A percentile compares a stretch with the other conserved stretches of the same genome.
These are phyloP conservation scores for Gila robusta DNA, from an alignment of 2,797 vertebrate genomes.

Conservation along the genomic window DNA sequence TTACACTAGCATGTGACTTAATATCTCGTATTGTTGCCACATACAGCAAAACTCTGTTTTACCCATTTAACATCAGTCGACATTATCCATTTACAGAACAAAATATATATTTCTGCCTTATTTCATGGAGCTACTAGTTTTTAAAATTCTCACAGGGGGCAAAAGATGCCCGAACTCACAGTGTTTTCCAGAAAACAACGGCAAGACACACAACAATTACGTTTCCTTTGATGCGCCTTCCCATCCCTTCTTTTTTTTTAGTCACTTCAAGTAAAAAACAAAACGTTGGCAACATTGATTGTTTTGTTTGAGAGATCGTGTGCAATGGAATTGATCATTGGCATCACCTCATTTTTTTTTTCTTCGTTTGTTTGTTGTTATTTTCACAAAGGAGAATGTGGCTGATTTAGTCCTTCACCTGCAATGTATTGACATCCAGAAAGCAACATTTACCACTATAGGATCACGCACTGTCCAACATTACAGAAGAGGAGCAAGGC, in stretches of 20 bases:
- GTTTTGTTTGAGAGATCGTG: slow-evolving; percentile 78
- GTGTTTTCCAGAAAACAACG: slow-evolving; percentile 83
- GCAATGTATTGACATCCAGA: slow-evolving; percentile 79
- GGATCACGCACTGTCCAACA: slow-evolving; percentile 82
- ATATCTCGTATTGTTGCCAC: slow-evolving; percentile 67
- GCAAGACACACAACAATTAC: slow-evolving; percentile 70
- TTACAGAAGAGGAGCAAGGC: slow-evolving; percentile 86
- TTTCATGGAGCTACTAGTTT: slow-evolving; percentile 63
- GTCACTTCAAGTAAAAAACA: slow-evolving; percentile 83
- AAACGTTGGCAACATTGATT: slow-evolving; percentile 77
- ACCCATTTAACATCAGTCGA: slow-evolving; percentile 41
- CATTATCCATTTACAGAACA: slow-evolving; percentile 51
- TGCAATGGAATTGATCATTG: slow-evolving; percentile 77
- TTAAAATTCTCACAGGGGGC: slow-evolving; percentile 60
- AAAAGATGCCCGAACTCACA: slow-evolving; percentile 78
- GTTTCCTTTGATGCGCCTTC: slow-evolving; percentile 59
- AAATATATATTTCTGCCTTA: slow-evolving; percentile 56
- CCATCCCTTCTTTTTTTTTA: slow-evolving; percentile 77
- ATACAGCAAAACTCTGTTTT: slow-evolving; percentile 52
- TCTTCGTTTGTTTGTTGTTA: slow-evolving; percentile 49
- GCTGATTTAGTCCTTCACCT: slow-evolving; percentile 85
- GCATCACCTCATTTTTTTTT: slow-evolving; percentile 63
- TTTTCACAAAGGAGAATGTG: slow-evolving; percentile 73
- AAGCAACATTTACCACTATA: slow-evolving; percentile 86
- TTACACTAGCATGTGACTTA: slow-evolving; percentile 73